Conservation (phyloP, 2,888 invertebrate species). For the Subacronicta megacephala region DNA sequence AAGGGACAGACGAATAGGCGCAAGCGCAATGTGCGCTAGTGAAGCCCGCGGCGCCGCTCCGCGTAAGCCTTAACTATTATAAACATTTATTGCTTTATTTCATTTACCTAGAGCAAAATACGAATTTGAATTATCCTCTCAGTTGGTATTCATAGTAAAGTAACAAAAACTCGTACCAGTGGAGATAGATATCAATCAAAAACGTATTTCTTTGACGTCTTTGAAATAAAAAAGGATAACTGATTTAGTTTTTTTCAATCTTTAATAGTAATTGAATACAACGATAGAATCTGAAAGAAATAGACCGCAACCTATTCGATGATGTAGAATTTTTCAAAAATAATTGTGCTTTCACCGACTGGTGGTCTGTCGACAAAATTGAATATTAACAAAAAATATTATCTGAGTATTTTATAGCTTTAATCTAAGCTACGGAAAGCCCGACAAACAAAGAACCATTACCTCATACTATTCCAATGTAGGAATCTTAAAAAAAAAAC, state of each 20-base stretch:
- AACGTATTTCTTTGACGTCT: slow-evolving; percentile 32
- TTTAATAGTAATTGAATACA: slow-evolving; percentile 44
- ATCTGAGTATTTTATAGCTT: slow-evolving; percentile 12
- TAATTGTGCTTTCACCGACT: slow-evolving; percentile 18
- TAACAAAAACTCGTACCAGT: slow-evolving; percentile 31
- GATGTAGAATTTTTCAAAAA: slow-evolving; percentile 23
- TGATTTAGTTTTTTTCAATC: slow-evolving; percentile 12
- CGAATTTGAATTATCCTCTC: slow-evolving; percentile 68
- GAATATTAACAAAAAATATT: slow-evolving; percentile 6
- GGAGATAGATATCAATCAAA: slow-evolving; percentile 46
- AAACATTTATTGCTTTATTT: slow-evolving; percentile 80
- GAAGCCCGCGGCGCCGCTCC: slow-evolving; percentile 63
- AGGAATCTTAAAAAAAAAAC: slow-evolving; percentile 12
- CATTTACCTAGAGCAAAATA: slow-evolving; percentile 71
- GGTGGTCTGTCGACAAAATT: slow-evolving; percentile 1
- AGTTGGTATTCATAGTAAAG: slow-evolving; percentile 48
- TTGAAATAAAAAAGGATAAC: slow-evolving; percentile 26
- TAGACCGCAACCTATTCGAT: slow-evolving; percentile 34
- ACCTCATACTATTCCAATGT: neutral
- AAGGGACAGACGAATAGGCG: slow-evolving; percentile 48
- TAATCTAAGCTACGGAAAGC: neutral
- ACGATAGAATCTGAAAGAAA: slow-evolving; percentile 31
- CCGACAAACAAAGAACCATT: neutral
- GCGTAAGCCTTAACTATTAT: slow-evolving; percentile 68
- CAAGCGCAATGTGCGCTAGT: slow-evolving; percentile 46